Conservation (phyloP, 2,113 vertebrate genomes). For the Stigmatopora nigra region DNA sequence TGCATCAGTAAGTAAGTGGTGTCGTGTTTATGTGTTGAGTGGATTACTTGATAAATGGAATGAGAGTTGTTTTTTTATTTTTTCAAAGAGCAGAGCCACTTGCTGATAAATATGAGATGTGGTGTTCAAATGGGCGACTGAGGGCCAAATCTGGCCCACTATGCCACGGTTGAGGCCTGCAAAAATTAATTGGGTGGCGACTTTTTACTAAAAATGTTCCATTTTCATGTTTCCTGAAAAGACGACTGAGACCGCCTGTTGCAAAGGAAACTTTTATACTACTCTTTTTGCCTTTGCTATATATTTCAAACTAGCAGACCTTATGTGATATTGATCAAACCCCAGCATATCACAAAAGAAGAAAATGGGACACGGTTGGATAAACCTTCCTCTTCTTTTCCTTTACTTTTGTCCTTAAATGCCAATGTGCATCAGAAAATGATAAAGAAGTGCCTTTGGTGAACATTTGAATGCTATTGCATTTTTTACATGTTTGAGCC, state of each 20-base stretch:
- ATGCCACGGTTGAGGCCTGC: too few species aligned
- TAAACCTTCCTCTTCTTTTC: slow-evolving; percentile 16
- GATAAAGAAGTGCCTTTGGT: neutral
- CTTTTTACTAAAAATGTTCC: too few species aligned
- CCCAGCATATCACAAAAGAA: slow-evolving; percentile 4
- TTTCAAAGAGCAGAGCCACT: slow-evolving; percentile 30
- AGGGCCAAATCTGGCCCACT: too few species aligned
- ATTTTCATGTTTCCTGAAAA: slow-evolving; percentile 4
- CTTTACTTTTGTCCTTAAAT: slow-evolving; percentile 14
- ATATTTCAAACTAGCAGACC: slow-evolving; percentile 19
- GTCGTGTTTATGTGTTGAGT: slow-evolving; percentile 19
- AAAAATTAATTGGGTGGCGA: too few species aligned
- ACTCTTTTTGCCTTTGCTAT: slow-evolving; percentile 31
- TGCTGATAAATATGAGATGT: slow-evolving; percentile 47
- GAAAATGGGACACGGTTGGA: slow-evolving; percentile 13
- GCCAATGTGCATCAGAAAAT: slow-evolving; percentile 29
- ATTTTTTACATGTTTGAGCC: too few species aligned
- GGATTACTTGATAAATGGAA: slow-evolving; percentile 22
- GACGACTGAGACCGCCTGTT: slow-evolving; percentile 23
- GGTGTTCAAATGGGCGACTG: too few species aligned
- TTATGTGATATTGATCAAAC: slow-evolving; percentile 27
- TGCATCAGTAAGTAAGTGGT: slow-evolving; percentile 16
- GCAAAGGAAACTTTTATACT: slow-evolving; percentile 30
- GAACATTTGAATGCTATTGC: neutral
- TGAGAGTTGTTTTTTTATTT: slow-evolving; percentile 17